Conservation (phyloP, 1,140 invertebrate genomes). For the Zaprionus ornatus region DNA sequence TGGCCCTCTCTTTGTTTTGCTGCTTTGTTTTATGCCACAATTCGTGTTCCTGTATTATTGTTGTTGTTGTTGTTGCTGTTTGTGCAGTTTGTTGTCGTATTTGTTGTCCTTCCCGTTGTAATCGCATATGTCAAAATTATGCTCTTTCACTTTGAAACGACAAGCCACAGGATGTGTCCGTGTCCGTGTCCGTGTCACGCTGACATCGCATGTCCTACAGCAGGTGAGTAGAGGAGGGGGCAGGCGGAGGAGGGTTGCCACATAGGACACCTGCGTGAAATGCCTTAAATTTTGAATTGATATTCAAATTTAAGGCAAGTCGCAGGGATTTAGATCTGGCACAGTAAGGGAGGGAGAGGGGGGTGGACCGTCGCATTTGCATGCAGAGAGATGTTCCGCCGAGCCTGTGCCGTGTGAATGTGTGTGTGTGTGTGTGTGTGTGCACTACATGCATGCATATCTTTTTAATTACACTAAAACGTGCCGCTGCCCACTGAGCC, state of each 20-base stretch:
- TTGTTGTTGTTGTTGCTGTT: constrained; percentile 28
- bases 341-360: constrained; percentile 32
- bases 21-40: constrained; percentile 53
- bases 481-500: constrained; percentile 58
- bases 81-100: constrained; percentile 25
- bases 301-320: constrained; percentile 45
- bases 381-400: constrained; percentile 15
- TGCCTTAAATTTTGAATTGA: constrained; percentile 50
- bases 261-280: constrained; percentile 22
- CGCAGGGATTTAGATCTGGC: constrained; percentile 31
- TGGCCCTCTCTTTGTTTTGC: neutral
- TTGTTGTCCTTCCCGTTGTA: constrained; percentile 54
- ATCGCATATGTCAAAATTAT: constrained; percentile 81
- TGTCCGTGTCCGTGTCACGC: constrained; percentile 58
- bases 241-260: too few relatives aligned
- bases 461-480: constrained; percentile 82
- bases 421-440: neutral
- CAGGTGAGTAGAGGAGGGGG: too few relatives aligned
- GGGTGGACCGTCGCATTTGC: constrained; percentile 17
- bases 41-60: constrained; percentile 22
- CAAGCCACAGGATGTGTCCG: constrained; percentile 55
- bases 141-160: constrained; percentile 69
- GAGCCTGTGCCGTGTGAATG: constrained; percentile 25
- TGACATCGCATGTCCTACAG: constrained; percentile 43
- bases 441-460: constrained; percentile 65